phyloP scores from a whole-genome alignment of 2,797 vertebrate species.

The Diglossa cyanea region DNA sequence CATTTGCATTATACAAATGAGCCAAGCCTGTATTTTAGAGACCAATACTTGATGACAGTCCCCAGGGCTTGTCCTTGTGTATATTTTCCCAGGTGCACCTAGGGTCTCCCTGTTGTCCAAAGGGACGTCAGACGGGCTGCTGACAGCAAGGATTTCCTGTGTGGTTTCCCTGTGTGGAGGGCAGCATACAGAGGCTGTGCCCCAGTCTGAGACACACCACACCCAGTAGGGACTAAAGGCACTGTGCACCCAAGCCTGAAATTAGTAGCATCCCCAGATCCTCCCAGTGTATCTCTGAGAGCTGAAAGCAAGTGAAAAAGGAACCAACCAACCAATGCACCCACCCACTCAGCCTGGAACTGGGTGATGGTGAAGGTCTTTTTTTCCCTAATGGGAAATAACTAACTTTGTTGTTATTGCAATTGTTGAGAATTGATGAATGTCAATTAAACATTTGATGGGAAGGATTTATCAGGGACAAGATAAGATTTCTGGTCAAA shows the following conservation, averaged over 20 bases:
- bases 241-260: neutral
- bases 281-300: neutral
- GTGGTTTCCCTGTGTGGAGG: neutral
- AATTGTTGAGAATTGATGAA: neutral
- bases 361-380: neutral
- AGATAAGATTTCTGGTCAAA: neutral
- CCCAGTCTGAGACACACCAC: neutral
- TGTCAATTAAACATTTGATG: neutral
- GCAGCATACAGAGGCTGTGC: neutral
- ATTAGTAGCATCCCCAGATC: neutral
- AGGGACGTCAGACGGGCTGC: neutral
- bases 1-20: neutral
- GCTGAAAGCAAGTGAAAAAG: neutral
- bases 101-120: neutral
- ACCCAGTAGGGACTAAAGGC: neutral
- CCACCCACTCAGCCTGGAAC: neutral
- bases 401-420: neutral
- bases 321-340: neutral
- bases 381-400: neutral
- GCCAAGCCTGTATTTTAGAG: neutral
- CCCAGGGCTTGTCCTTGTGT: neutral
- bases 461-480: neutral
- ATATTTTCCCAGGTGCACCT: neutral
- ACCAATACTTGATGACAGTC: rapidly evolving
- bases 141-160: neutral